Evolutionary conservation across 2,797 vertebrate species (phyloP).

Genomic region (Corythornis leucogaster): DNA sequence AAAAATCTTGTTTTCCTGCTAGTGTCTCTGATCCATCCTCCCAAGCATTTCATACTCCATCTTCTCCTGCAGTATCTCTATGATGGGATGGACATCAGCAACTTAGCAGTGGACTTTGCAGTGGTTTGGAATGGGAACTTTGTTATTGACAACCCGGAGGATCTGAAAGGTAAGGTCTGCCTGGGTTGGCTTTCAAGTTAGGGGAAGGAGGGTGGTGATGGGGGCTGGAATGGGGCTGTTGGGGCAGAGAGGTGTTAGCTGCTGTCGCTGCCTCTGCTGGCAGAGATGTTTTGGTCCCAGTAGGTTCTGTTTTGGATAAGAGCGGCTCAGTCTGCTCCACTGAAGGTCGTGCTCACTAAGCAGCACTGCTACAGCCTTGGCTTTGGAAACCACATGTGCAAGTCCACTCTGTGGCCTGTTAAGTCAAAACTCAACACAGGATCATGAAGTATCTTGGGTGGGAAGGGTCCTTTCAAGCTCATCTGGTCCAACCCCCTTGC

Average conservation of each 20-base stretch:
- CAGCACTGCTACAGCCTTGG: not conserved
- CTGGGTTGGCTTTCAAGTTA: not conserved
- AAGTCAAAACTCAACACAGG: not conserved
- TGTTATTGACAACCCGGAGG: slow-evolving; percentile 96
- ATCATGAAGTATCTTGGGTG: not conserved
- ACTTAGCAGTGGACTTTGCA: slow-evolving; percentile 94
- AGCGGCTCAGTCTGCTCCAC: not conserved
- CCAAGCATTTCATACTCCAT: not conserved
- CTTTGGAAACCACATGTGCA: not conserved
- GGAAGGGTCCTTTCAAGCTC: not conserved
- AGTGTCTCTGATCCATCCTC: not conserved
- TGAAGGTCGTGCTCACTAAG: rapidly evolving
- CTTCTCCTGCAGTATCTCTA: slow-evolving; percentile 88
- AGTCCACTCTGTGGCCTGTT: rapidly evolving
- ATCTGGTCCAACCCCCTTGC: not conserved
- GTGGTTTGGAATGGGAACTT: slow-evolving; percentile 99
- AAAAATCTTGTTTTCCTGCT: not conserved
- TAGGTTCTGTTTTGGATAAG: not conserved
- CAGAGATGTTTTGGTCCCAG: rapidly evolving
- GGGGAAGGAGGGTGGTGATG: rapidly evolving
- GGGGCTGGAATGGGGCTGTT: not conserved
- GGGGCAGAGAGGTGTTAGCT: not conserved
- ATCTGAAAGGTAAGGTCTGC: slow-evolving; percentile 87
- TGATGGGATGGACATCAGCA: slow-evolving; percentile 95
- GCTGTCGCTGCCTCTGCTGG: not conserved